A percentile compares a stretch with the other conserved stretches of the same genome.
These are phyloP conservation scores for Tenthredo scrophulariae DNA, from an alignment of 2,888 invertebrate genomes.

Conservation along the genomic window DNA sequence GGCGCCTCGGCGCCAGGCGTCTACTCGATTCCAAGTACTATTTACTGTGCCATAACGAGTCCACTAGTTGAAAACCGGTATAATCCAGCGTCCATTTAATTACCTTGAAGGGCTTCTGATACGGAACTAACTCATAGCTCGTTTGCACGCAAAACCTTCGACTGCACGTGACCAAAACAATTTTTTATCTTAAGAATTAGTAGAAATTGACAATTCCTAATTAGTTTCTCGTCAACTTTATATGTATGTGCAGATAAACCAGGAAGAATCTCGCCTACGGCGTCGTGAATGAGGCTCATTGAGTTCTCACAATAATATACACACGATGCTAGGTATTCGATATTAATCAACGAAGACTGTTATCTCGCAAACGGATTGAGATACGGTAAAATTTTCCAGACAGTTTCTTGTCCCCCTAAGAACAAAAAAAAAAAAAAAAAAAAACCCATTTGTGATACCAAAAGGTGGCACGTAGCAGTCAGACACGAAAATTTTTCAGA, in stretches of 20 bases:
- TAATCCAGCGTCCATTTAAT: conserved; percentile 34
- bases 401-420: not conserved
- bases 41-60: not conserved
- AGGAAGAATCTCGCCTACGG: not conserved
- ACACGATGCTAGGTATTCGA: not conserved
- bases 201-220: not conserved
- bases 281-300: not conserved
- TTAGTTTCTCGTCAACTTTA: not conserved
- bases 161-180: not conserved
- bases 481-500: not conserved
- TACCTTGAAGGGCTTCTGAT: conserved; percentile 32
- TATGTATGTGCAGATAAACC: not conserved
- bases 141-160: not conserved
- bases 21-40: conserved; percentile 7
- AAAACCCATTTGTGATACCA: not conserved
- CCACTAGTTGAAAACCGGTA: conserved; percentile 25
- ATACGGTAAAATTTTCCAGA: conserved; percentile 11
- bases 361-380: conserved; percentile 24
- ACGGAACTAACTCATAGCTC: not conserved
- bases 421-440: too few species aligned
- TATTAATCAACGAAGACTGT: conserved; percentile 25
- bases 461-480: not conserved
- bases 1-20: conserved; percentile 23
- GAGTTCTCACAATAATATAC: not conserved
- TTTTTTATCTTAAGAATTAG: not conserved